Percentiles rank a stretch among this genome's conserved stretches.
Evolutionary conservation across 2,113 vertebrate genomes (phyloP).

Genomic region (Ammospiza caudacuta): DNA sequence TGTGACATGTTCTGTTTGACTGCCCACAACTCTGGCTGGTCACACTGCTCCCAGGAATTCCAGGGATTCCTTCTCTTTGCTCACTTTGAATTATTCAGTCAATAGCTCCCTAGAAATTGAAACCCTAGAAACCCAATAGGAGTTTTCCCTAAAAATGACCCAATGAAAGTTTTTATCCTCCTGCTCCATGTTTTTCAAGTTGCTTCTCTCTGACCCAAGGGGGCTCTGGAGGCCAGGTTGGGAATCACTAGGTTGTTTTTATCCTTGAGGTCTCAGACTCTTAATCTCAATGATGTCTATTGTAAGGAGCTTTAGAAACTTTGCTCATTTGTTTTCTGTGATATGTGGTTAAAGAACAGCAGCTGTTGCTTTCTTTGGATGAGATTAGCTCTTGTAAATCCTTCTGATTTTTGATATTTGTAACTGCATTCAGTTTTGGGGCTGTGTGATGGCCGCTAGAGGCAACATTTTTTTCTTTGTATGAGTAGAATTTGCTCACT

Average conservation of each 20-base stretch:
- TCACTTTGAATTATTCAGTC: not conserved
- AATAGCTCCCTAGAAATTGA: not conserved
- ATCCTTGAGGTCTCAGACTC: not conserved
- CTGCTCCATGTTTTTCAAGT: not conserved
- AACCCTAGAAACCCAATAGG: too few relatives aligned
- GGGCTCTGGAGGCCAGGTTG: not conserved
- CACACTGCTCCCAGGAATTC: not conserved
- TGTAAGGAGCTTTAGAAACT: not conserved
- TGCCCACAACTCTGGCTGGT: fast-evolving
- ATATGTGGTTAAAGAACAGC: not conserved
- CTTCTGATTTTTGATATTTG: not conserved
- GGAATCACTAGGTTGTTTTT: not conserved
- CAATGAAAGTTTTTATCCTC: not conserved
- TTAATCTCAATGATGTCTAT: not conserved
- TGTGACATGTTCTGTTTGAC: not conserved
- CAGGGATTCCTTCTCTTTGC: not conserved
- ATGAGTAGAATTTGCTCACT: not conserved
- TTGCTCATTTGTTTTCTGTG: not conserved
- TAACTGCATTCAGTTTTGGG: not conserved
- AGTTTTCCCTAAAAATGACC: not conserved
- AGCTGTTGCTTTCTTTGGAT: not conserved
- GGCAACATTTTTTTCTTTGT: not conserved
- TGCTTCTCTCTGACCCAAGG: not conserved
- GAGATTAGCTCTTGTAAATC: not conserved
- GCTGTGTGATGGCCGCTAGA: not conserved